Conservation (phyloP, 2,888 invertebrate species). For the Lepidocyrtoides sp. region DNA sequence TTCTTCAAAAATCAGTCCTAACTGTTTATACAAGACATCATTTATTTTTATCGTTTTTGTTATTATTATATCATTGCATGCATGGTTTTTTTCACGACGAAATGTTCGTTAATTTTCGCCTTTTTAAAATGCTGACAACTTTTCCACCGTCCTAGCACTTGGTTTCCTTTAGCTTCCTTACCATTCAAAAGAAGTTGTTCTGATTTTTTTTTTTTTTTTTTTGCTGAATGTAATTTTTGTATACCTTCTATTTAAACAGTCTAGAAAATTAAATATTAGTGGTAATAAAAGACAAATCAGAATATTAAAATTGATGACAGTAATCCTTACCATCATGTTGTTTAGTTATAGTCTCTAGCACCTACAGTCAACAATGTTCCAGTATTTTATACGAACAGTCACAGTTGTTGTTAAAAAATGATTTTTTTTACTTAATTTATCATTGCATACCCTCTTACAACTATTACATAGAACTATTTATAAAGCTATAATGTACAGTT, state of each 20-base stretch:
- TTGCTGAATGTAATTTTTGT: no score
- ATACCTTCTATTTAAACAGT: no score
- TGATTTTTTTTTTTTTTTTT: no score
- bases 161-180: no score
- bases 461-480: neutral
- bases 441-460: neutral
- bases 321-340: neutral
- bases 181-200: no score
- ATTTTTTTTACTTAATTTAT: neutral
- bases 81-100: no score
- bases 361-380: slow-evolving; percentile 59
- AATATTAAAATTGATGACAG: neutral
- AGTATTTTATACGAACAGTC: slow-evolving; percentile 52
- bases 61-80: no score
- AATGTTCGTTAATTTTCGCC: no score
- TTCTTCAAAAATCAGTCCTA: slow-evolving; percentile 48
- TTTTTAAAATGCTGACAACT: neutral
- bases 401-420: slow-evolving; percentile 52
- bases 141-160: neutral
- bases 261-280: no score
- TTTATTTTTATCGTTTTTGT: neutral
- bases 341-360: slow-evolving; percentile 54
- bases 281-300: no score
- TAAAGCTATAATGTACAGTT: neutral
- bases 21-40: slow-evolving; percentile 39